phyloP scores from a whole-genome alignment of 2,113 vertebrate species.

The Gasterosteus nipponicus region DNA sequence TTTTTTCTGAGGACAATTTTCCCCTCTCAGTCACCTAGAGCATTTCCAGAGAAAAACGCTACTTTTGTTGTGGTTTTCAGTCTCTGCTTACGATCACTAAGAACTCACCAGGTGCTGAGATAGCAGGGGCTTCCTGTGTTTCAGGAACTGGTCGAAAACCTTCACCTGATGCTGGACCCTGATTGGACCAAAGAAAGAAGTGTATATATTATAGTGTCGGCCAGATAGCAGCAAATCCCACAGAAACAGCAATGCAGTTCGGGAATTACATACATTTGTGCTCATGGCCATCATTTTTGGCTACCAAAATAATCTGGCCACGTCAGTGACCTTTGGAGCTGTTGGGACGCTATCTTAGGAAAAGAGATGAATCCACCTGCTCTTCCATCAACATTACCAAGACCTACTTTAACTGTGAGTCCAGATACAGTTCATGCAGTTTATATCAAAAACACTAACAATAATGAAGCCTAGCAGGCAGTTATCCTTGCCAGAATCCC shows the following conservation, averaged over 20 bases:
- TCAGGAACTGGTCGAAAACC: conserved; percentile 80
- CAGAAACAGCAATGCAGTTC: neutral
- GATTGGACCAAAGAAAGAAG: neutral
- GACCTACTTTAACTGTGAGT: too few species aligned
- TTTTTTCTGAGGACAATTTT: neutral
- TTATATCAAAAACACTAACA: neutral
- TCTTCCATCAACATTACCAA: neutral
- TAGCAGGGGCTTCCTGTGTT: conserved; percentile 77
- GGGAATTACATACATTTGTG: neutral
- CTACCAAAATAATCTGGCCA: too few species aligned
- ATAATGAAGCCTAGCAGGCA: neutral
- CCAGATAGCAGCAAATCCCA: neutral
- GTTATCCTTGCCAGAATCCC: too few species aligned
- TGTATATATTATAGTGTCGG: neutral
- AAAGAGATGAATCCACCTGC: neutral
- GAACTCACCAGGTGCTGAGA: conserved; percentile 75
- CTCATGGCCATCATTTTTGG: too few species aligned
- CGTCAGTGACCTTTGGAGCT: too few species aligned
- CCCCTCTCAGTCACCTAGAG: neutral
- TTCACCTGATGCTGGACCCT: conserved; percentile 80
- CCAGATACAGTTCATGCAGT: neutral
- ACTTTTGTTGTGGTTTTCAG: neutral
- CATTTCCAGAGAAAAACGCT: neutral
- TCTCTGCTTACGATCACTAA: neutral
- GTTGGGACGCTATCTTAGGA: too few species aligned